Conservation (phyloP, 2,113 vertebrate genomes). For the Lophius piscatorius region DNA sequence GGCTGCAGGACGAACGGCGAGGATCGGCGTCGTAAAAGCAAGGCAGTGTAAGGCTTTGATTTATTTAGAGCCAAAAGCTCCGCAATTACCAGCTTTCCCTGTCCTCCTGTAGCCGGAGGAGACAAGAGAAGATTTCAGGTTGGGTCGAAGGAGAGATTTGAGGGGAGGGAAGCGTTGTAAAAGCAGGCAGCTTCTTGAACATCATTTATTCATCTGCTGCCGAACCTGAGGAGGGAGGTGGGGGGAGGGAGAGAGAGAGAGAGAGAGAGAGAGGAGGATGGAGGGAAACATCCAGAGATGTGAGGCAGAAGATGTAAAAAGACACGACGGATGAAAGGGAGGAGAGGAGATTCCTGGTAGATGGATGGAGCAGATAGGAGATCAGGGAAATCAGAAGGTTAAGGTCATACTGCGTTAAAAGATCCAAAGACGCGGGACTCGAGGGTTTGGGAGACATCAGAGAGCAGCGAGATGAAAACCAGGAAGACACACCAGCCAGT, state of each 20-base stretch:
- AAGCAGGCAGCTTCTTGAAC: constrained; percentile 59
- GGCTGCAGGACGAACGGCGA: constrained; percentile 62
- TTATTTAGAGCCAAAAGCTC: constrained; percentile 69
- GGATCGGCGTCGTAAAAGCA: constrained; percentile 63
- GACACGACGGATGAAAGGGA: constrained; percentile 2
- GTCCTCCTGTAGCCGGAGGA: constrained; percentile 16
- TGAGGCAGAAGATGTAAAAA: constrained; percentile 7
- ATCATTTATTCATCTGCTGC: constrained; percentile 71
- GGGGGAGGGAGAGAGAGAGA: constrained; percentile 13
- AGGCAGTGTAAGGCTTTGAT: constrained; percentile 61
- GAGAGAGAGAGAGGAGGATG: constrained; percentile 9
- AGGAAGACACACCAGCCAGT: background rate
- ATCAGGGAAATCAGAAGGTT: constrained; percentile 2
- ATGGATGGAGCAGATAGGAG: constrained; percentile 4
- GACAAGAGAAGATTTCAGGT: constrained; percentile 22
- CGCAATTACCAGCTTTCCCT: constrained; percentile 47
- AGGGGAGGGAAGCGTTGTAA: constrained; percentile 44
- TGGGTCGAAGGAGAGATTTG: constrained; percentile 15
- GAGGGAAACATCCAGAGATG: constrained; percentile 20
- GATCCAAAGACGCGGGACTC: background rate
- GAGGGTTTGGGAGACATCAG: constrained; percentile 27
- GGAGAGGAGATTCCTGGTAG: background rate
- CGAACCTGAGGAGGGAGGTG: constrained; percentile 40
- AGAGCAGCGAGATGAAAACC: constrained; percentile 10
- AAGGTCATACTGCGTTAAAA: constrained; percentile 4